Evolutionary conservation across 2,797 vertebrate species (phyloP), one percentile per base, ranked within the genome.

Genomic region (Harpagifer antarcticus): DNA sequence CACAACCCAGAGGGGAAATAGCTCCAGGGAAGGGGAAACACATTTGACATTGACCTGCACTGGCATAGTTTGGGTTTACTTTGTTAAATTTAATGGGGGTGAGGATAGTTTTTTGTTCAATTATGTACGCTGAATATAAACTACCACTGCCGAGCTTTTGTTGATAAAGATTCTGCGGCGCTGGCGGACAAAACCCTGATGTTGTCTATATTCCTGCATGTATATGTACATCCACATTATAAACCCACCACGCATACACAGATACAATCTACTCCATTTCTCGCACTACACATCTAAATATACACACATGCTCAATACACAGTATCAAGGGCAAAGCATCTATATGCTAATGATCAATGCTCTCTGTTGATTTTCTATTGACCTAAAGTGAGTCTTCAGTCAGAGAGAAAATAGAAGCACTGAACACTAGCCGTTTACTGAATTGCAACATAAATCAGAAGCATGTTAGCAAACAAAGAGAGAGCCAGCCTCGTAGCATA

Each of bases 291-390:
- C 65, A 64, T 62, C 66, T 68, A 55, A 76, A 75, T 74, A 68
- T 1, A 57, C 49, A 64, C 56, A 72, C 43, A 71, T 14, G 31
- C 68, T 77, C 78, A 68, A 69, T 72, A 68, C 79, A 75, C 5
- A 31, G 45, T 63, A 85, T 76, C 69, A 79, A 79, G 81, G 79
- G 85, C 72, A 88, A 87, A 84, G 79, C 88, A 93, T 94, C 91
- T 94, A 93, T 93, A 95, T 94, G 92, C 89, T 93, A 94, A 94
- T 94, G 87, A 90, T 89, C 71, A 70, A 61, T 81, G 83, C 84
- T 76, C 82, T 50, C 53, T 83, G 86, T 86, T 91, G 90, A 92
- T 93, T 92, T 93, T 90, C 85, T 74, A 88, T 92, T 93, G 92
- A 94, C 88, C 91, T 90, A 68, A 87, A 88, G 76, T 81, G 63